Conservation (phyloP, 2,888 invertebrate species). For the Eupeodes luniger region DNA sequence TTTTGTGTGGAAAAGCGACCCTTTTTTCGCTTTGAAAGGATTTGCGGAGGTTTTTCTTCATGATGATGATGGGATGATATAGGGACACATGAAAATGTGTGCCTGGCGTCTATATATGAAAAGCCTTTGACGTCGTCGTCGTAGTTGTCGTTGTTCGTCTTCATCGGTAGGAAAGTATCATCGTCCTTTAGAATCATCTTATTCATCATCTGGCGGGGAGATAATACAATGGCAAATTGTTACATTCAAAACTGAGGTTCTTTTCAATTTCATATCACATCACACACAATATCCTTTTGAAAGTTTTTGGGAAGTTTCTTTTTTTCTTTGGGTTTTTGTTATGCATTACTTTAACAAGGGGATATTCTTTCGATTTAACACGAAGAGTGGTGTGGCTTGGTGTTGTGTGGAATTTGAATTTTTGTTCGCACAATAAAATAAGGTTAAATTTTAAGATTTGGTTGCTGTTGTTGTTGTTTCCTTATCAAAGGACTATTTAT, state of each 20-base stretch:
- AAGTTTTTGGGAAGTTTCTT: constrained; percentile 41
- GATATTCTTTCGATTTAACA: constrained; percentile 33
- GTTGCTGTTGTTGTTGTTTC: neutral
- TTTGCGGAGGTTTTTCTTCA: constrained; percentile 10
- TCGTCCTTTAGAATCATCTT: constrained; percentile 27
- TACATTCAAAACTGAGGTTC: constrained; percentile 65
- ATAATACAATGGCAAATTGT: constrained; percentile 71
- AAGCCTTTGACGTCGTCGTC: constrained; percentile 50
- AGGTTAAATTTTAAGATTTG: neutral
- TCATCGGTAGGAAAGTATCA: constrained; percentile 19
- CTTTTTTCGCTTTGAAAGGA: constrained; percentile 2
- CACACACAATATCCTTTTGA: constrained; percentile 55
- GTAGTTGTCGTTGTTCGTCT: neutral
- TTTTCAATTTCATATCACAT: constrained; percentile 47
- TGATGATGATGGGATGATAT: neutral
- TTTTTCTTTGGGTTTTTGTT: neutral
- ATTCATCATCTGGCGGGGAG: constrained; percentile 22
- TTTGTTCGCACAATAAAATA: constrained; percentile 1
- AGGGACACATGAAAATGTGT: constrained; percentile 3
- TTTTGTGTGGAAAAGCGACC: constrained; percentile 17
- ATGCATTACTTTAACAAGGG: neutral
- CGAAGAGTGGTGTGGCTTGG: neutral
- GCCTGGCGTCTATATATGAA: constrained; percentile 28
- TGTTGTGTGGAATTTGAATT: constrained; percentile 8
- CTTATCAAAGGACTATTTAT: neutral